Percentiles rank a stretch among this genome's conserved stretches.
Conservation (phyloP, 2,888 invertebrate genomes). For the Hemistola chrysoprasaria region DNA sequence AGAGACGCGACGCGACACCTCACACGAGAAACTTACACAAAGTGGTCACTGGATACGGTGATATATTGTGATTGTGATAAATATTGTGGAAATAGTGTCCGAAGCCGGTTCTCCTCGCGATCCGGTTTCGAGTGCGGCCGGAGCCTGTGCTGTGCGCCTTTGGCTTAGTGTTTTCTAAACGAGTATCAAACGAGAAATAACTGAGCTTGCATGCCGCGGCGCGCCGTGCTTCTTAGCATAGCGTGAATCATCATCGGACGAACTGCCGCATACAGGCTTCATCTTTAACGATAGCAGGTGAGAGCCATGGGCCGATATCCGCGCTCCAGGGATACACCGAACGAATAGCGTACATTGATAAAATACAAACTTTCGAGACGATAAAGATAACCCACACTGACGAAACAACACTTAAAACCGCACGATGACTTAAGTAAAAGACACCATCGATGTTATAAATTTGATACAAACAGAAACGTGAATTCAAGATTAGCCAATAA, state of each 20-base stretch:
- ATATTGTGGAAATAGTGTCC: slow-evolving; percentile 38
- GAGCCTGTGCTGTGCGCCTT: slow-evolving; percentile 36
- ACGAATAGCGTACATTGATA: too few relatives aligned
- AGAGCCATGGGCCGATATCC: too few relatives aligned
- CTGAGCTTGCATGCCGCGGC: slow-evolving; percentile 27
- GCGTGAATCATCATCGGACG: slow-evolving; percentile 27
- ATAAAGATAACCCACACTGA: too few relatives aligned
- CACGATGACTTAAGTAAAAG: too few relatives aligned
- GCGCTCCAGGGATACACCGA: too few relatives aligned
- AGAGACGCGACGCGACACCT: slow-evolving; percentile 38
- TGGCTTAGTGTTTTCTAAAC: slow-evolving; percentile 58
- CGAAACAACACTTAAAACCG: too few relatives aligned
- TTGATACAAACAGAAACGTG: too few relatives aligned
- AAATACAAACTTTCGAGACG: too few relatives aligned
- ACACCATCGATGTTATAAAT: too few relatives aligned
- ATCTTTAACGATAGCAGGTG: slow-evolving; percentile 1
- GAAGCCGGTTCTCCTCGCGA: slow-evolving; percentile 52
- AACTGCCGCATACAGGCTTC: neutral
- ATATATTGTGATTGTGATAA: slow-evolving; percentile 36
- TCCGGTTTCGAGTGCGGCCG: slow-evolving; percentile 11
- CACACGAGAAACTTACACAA: slow-evolving; percentile 35
- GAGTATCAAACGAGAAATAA: slow-evolving; percentile 42
- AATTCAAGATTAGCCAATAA: too few relatives aligned
- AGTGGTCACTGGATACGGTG: slow-evolving; percentile 19
- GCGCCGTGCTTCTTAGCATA: slow-evolving; percentile 23